These are phyloP conservation scores for Albula goreensis DNA, from an alignment of 2,113 vertebrate genomes.

Conservation along the genomic window DNA sequence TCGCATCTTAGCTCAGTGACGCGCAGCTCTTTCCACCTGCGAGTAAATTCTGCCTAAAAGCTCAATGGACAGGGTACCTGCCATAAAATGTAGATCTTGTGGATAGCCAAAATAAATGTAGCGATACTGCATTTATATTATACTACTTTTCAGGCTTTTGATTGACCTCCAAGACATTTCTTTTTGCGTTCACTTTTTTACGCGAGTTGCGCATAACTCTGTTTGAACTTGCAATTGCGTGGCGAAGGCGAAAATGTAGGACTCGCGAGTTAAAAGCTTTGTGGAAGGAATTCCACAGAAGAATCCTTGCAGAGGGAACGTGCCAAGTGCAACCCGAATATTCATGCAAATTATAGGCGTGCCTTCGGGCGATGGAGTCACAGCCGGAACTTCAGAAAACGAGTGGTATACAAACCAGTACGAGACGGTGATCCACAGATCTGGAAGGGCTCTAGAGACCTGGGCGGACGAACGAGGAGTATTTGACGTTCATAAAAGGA, in stretches of 20 bases:
- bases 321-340: slow-evolving; percentile 55
- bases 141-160: too few relatives aligned
- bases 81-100: background rate
- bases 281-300: slow-evolving; percentile 40
- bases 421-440: slow-evolving; percentile 71
- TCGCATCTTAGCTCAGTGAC: background rate
- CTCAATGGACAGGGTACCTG: background rate
- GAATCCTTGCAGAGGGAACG: slow-evolving; percentile 40
- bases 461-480: slow-evolving; percentile 27
- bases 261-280: slow-evolving; percentile 49
- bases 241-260: slow-evolving; percentile 36
- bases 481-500: slow-evolving; percentile 37
- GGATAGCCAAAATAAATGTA: background rate
- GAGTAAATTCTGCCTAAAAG: background rate
- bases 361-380: slow-evolving; percentile 68
- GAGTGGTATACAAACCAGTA: slow-evolving; percentile 78
- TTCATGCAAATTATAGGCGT: slow-evolving; percentile 78
- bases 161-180: background rate
- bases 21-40: background rate
- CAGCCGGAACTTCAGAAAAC: slow-evolving; percentile 77
- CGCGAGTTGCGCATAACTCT: background rate
- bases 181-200: background rate
- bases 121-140: too few relatives aligned
- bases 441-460: slow-evolving; percentile 64
- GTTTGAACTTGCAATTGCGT: background rate